phyloP scores from a whole-genome alignment of 2,113 vertebrate genomes.

The Myiozetetes cayanensis region DNA sequence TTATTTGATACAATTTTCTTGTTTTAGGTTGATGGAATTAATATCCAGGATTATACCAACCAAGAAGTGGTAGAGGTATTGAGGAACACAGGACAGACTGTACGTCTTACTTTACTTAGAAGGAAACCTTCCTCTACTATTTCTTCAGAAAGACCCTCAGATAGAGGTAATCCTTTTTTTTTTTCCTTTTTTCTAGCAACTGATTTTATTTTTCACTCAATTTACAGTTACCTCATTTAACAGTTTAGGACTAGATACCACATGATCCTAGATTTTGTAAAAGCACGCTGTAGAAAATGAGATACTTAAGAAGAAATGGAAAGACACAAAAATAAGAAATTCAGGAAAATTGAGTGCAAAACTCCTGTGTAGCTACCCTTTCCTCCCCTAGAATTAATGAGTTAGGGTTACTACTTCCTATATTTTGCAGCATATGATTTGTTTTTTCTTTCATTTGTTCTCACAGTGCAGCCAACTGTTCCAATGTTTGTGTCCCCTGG shows the following conservation, averaged over 20 bases:
- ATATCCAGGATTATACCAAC: slow-evolving; percentile 88
- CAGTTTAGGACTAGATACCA: not conserved
- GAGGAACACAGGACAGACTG: slow-evolving; percentile 81
- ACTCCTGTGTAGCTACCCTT: not conserved
- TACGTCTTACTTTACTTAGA: slow-evolving; percentile 85
- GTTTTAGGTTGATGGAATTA: slow-evolving; percentile 85
- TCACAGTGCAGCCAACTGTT: slow-evolving; percentile 7
- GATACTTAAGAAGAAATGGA: not conserved
- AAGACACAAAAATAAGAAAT: not conserved
- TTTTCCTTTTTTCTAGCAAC: not conserved
- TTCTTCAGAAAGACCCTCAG: slow-evolving; percentile 67
- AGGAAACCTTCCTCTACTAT: slow-evolving; percentile 50
- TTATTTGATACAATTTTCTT: not conserved
- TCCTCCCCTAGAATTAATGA: not conserved
- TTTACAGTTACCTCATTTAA: not conserved
- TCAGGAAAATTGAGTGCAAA: not conserved
- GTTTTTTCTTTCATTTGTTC: not conserved
- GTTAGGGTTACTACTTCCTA: not conserved
- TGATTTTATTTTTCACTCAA: not conserved
- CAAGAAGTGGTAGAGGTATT: slow-evolving; percentile 90
- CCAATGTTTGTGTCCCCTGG: slow-evolving; percentile 13
- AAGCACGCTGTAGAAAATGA: not conserved
- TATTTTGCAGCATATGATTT: not conserved
- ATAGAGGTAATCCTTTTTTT: slow-evolving; percentile 73
- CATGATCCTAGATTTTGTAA: not conserved